phyloP scores from a whole-genome alignment of 1,140 invertebrate species.

The Leptinotarsa undecemlineata region DNA sequence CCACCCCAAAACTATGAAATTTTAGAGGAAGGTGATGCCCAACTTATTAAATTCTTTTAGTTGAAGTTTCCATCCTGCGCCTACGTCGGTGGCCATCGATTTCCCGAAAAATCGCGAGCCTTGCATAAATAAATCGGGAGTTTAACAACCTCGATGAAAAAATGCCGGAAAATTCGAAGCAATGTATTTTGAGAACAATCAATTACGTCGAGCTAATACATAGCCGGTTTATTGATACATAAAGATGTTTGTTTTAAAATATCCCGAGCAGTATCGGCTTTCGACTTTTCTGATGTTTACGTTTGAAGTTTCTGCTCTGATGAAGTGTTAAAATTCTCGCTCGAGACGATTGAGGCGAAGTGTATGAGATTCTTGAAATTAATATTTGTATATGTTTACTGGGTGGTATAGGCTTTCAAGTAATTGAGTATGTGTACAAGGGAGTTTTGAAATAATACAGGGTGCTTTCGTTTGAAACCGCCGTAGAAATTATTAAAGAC shows the following conservation, averaged over 20 bases:
- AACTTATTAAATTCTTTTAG: no score
- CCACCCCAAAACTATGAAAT: no score
- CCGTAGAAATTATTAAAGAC: no score
- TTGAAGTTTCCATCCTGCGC: no score
- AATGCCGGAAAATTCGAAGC: slow-evolving; percentile 5
- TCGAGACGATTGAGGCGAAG: neutral
- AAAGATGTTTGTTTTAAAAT: slow-evolving; percentile 4
- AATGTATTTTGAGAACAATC: slow-evolving; percentile 5
- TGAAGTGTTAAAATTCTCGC: slow-evolving; percentile 5
- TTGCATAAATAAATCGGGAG: slow-evolving; percentile 1
- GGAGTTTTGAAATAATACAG: no score
- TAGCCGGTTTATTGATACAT: neutral
- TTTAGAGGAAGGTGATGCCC: no score
- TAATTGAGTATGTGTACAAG: no score
- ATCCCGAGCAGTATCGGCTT: neutral
- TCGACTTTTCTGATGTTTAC: neutral
- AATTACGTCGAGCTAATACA: slow-evolving; percentile 2
- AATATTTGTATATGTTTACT: neutral
- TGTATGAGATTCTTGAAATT: neutral
- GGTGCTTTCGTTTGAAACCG: no score
- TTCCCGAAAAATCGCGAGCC: neutral
- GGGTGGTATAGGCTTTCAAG: neutral
- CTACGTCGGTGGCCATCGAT: no score
- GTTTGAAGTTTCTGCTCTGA: neutral
- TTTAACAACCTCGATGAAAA: neutral